Evolutionary conservation across 2,113 vertebrate species (phyloP), one percentile per base, ranked within the genome.

Genomic region (Mola mola): DNA sequence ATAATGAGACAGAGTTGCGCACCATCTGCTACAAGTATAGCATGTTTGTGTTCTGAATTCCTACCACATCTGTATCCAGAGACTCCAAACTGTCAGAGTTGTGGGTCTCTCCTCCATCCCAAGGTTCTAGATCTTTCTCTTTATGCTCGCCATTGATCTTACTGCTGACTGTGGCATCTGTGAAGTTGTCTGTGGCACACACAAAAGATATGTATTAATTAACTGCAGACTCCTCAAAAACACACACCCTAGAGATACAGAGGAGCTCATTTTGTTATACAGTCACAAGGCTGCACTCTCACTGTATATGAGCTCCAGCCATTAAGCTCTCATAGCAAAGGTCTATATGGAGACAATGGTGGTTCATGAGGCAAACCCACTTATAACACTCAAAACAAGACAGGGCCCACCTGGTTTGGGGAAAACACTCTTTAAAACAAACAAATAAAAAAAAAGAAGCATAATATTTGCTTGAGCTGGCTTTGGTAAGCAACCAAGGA

Each of bases 71-170:
- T 2, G 94, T 98, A 74, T 99, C 97, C 75, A 99, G 84, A 44
- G 96, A 94, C 77, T 98, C 96, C 1, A 99, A 90, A 51, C 96
- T 98, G 67, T 95, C 96, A 0, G 75, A 92, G 74, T 78, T 88
- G 70, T 92, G 89, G 31, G 88, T 89, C 75, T 98, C 96, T 8
- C 97, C 97, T 53, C 94, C 94, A 84, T 98, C 96, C 97, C 97
- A 99, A 0, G 97, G 97, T 37, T 99, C 96, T n/a, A 99, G 91
- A 81, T 97, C 96, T 85, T 98, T 98, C 16, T 98, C 97, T 88
- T 96, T 98, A 83, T 98, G 97, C 21, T 99, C 97, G 15, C 97
- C 97, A 61, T 99, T 99, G 2, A 99, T 91, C 86, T 95, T 94
- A 75, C 94, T 84, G 65, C 92, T 94, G 75, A 99, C 95, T 17